Percentiles rank a stretch among this genome's conserved stretches.
phyloP scores from a whole-genome alignment of 2,113 vertebrate species.

The Elachura formosa region DNA sequence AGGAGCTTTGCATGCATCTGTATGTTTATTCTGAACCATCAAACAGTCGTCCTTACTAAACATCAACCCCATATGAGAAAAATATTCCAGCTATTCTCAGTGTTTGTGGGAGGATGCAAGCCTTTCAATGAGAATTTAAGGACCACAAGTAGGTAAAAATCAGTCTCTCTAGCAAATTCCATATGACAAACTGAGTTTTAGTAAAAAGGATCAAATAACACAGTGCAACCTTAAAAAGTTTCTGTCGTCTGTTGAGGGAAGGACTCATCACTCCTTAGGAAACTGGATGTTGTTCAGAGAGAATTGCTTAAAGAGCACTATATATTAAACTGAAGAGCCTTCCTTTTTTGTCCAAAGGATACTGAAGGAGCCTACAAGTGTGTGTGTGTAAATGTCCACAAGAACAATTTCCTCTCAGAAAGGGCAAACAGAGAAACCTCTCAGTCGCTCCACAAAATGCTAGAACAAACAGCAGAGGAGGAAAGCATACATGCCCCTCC shows the following conservation, averaged over 20 bases:
- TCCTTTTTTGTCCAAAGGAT: neutral
- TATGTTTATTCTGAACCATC: neutral
- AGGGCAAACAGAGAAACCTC: neutral
- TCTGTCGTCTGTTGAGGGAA: neutral
- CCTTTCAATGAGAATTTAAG: neutral
- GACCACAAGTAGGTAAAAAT: neutral
- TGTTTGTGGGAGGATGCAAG: neutral
- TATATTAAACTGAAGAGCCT: neutral
- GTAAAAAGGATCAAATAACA: neutral
- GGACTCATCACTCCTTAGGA: neutral
- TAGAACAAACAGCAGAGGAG: neutral
- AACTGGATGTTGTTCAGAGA: neutral
- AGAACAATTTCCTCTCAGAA: neutral
- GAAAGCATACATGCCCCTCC: neutral
- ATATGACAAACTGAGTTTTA: neutral
- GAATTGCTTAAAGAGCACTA: neutral
- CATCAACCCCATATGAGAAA: neutral
- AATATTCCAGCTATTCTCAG: neutral
- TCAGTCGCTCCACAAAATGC: neutral
- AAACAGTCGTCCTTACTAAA: neutral
- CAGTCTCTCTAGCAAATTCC: neutral
- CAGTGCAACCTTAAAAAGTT: neutral
- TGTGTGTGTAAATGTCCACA: fast-evolving
- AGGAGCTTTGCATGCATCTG: neutral
- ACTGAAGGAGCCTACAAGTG: neutral